A percentile compares a stretch with the other conserved stretches of the same genome.
Evolutionary conservation across 2,797 vertebrate genomes (phyloP).

Genomic region (Tenualosa ilisha): DNA sequence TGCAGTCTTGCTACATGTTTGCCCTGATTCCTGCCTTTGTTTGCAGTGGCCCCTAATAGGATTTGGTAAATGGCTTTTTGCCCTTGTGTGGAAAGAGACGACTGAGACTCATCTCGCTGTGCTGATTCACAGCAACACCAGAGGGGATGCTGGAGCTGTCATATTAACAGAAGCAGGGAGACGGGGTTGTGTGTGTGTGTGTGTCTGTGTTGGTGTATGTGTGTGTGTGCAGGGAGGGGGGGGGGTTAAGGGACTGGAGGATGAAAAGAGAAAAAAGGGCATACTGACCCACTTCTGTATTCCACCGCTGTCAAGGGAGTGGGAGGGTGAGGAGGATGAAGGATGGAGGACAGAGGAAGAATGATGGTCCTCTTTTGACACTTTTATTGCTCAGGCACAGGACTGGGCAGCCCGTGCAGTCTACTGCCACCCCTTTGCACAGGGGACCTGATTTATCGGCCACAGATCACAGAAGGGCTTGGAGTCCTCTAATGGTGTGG

Average conservation of each 20-base stretch:
- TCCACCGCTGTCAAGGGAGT: slow-evolving; percentile 24
- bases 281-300: slow-evolving; percentile 40
- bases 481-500: background rate
- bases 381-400: slow-evolving; percentile 20
- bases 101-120: background rate
- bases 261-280: slow-evolving; percentile 27
- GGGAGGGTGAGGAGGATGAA: slow-evolving; percentile 20
- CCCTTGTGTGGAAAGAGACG: background rate
- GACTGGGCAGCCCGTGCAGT: background rate
- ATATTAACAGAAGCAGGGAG: background rate
- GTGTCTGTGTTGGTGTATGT: background rate
- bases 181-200: background rate
- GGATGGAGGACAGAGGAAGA: slow-evolving; percentile 16
- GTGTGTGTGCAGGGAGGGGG: background rate
- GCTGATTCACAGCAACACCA: slow-evolving; percentile 3
- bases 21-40: background rate
- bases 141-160: background rate
- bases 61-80: background rate
- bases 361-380: slow-evolving; percentile 27
- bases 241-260: slow-evolving; percentile 9
- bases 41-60: background rate
- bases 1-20: background rate
- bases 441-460: background rate
- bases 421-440: background rate
- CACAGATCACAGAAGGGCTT: background rate